These are phyloP conservation scores for Malthinus seriepunctatus DNA, from an alignment of 2,888 invertebrate genomes.

Conservation along the genomic window DNA sequence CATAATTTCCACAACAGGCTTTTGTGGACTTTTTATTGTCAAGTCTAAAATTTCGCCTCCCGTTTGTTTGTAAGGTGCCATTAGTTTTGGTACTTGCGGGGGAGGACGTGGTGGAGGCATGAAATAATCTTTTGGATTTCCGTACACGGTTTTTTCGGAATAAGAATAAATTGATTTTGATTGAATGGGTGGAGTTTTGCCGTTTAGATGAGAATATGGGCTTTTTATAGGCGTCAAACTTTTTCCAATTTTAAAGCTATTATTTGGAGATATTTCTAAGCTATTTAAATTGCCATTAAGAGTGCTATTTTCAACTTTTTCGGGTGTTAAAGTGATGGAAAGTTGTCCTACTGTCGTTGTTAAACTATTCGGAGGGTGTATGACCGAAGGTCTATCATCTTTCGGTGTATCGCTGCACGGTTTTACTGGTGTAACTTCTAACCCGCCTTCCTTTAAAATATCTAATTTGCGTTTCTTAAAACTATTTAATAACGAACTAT, in stretches of 20 bases:
- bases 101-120: conserved; percentile 60
- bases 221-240: conserved; percentile 8
- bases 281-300: background rate
- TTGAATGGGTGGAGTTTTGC: conserved; percentile 60
- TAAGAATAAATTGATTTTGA: conserved; percentile 67
- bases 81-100: conserved; percentile 49
- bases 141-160: conserved; percentile 69
- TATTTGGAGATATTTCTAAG: conserved; percentile 8
- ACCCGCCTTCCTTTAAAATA: conserved; percentile 73
- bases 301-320: conserved; percentile 12
- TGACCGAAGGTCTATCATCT: conserved; percentile 48
- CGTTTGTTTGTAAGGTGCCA: conserved; percentile 49
- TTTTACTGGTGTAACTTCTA: conserved; percentile 67
- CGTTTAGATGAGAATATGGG: conserved; percentile 37
- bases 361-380: conserved; percentile 38
- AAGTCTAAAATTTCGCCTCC: conserved; percentile 67
- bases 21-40: conserved; percentile 60
- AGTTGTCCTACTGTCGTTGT: conserved; percentile 29
- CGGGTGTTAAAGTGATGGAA: conserved; percentile 31
- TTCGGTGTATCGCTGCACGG: conserved; percentile 27
- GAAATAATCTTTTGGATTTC: conserved; percentile 72
- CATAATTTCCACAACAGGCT: conserved; percentile 63
- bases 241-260: conserved; percentile 3
- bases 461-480: conserved; percentile 74
- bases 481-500: conserved; percentile 49